These are phyloP conservation scores for Sceloporus tristichus DNA, from an alignment of 2,113 vertebrate genomes.

Conservation along the genomic window DNA sequence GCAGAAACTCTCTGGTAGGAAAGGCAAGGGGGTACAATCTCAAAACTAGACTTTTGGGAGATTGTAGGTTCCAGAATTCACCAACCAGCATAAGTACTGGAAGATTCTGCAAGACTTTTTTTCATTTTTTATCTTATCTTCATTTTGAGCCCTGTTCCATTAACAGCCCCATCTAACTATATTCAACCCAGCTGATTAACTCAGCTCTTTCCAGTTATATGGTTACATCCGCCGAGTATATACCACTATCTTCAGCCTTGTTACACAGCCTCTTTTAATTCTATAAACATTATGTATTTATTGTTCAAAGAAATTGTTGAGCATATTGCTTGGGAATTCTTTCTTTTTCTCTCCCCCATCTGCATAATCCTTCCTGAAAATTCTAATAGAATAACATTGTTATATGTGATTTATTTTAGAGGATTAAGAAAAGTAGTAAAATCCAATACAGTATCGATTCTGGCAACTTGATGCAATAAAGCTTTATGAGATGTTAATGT, in stretches of 20 bases:
- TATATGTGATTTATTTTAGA: conserved; percentile 46
- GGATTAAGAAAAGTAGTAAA: conserved; percentile 45
- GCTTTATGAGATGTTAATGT: conserved; percentile 56
- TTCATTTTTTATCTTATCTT: background rate
- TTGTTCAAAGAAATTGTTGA: background rate
- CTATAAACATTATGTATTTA: background rate
- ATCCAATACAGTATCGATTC: conserved; percentile 21
- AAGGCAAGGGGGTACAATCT: background rate
- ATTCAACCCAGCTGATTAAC: too few species aligned
- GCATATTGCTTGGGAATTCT: background rate
- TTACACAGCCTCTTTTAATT: background rate
- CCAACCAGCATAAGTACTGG: background rate
- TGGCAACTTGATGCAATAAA: conserved; percentile 31
- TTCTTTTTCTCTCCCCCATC: background rate
- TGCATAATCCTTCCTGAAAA: conserved; percentile 13
- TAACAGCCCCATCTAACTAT: too few species aligned
- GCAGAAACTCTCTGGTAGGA: background rate
- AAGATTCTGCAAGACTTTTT: too few species aligned
- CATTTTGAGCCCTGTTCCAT: background rate
- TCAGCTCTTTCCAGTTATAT: background rate
- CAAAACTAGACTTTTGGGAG: background rate
- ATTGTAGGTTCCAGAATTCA: background rate
- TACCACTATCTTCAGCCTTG: background rate
- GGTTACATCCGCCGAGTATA: background rate
- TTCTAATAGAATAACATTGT: rapidly evolving